Evolutionary conservation across 1,140 invertebrate species (phyloP).

Genomic region (Drosophila grimshawi): DNA sequence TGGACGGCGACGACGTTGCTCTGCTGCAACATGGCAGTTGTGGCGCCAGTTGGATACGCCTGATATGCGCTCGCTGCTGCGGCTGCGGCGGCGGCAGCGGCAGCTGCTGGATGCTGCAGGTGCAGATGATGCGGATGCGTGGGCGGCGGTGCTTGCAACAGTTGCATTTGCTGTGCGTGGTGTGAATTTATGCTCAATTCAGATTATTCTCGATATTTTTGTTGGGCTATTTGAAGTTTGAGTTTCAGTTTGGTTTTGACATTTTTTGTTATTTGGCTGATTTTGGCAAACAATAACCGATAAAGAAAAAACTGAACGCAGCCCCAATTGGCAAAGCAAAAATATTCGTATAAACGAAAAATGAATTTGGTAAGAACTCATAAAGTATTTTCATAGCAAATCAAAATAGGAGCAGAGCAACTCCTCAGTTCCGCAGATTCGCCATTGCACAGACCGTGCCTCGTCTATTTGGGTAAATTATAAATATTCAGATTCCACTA

Average conservation of each 20-base stretch:
- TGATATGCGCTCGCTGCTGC: slow-evolving; percentile 63
- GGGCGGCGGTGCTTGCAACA: slow-evolving; percentile 80
- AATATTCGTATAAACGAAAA: slow-evolving; percentile 9
- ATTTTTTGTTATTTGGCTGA: slow-evolving; percentile 23
- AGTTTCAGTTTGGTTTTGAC: slow-evolving; percentile 64
- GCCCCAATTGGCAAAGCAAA: slow-evolving; percentile 16
- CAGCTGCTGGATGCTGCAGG: slow-evolving; percentile 65
- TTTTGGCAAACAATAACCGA: slow-evolving; percentile 17
- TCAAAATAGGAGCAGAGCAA: background rate
- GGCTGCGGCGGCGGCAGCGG: slow-evolving; percentile 49
- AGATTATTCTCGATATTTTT: slow-evolving; percentile 61
- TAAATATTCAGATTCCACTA: slow-evolving; percentile 19
- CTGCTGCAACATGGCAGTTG: slow-evolving; percentile 58
- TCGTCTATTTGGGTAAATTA: slow-evolving; percentile 29
- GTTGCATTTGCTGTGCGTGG: slow-evolving; percentile 84
- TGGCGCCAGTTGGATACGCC: slow-evolving; percentile 46
- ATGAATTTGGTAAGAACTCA: slow-evolving; percentile 20
- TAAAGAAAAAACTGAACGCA: slow-evolving; percentile 15
- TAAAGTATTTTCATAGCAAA: slow-evolving; percentile 4
- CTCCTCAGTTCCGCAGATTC: background rate
- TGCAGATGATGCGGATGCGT: slow-evolving; percentile 75
- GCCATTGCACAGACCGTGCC: slow-evolving; percentile 4
- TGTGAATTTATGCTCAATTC: slow-evolving; percentile 68
- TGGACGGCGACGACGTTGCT: slow-evolving; percentile 57
- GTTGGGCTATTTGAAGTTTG: slow-evolving; percentile 41